Base-by-base conservation (phyloP, 2,113 vertebrate species). In the Pygoscelis antarcticus region DNA sequence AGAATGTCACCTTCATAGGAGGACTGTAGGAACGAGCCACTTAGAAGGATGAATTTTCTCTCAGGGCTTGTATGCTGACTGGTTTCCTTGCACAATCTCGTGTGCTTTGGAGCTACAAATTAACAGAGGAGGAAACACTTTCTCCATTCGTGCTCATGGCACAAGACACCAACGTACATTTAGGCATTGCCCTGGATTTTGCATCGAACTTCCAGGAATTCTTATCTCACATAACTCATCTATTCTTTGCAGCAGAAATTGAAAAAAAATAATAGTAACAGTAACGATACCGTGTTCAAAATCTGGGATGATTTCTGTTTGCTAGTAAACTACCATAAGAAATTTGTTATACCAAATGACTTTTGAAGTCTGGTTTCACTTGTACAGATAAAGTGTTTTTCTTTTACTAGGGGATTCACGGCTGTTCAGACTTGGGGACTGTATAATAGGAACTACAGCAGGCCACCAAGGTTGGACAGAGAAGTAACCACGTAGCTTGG, bases 361-460 rank as follows among this genome's bases (percentile, higher is more conserved):
- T 71, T 34, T 38, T 44, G 2, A 84, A 44, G 12, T 36, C 9
- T 38, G 10, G 34, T 27, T 42, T 91, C 12, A 9, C 22, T 34
- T 58, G 5, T 16, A 10, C 13, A 32, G 18, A 14, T 16, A 16
- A 54, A 27, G 42, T 2, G 5, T 17, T 68, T 58, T 47, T 27
- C 17, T 42, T 64, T 54, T 40, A 2, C 9, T 17, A 47, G 16
- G 29, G 16, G 16, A 40, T n/a, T 54, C 55, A 40, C 2, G 3
- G 4, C 23, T 55, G 23, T 55, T 13, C 47, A 47, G 1, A 54
- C 27, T 20, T 76, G 46, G 12, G 52, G 46, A 23, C 12, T 52
- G 13, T 16, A 14, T 14, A 11, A 4, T 8, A 34, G 1, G 16
- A 52, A 66, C 36, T 34, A 2, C 4, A 25, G 9, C 1, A 40